These are phyloP conservation scores for Seriola dumerili DNA, from an alignment of 2,113 vertebrate genomes.

Conservation along the genomic window DNA sequence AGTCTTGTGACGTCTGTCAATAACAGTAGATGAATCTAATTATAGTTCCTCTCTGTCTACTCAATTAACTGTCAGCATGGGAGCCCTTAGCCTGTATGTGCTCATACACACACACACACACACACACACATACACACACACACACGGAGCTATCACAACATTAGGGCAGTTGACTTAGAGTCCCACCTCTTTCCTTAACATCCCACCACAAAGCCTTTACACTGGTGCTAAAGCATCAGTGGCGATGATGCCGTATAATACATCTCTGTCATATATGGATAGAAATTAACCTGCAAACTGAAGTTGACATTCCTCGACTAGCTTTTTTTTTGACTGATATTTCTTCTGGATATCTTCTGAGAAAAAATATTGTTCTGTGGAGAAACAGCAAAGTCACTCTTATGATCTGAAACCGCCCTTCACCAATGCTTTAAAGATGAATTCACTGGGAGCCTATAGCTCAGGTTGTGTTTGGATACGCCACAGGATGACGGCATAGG, in stretches of 20 bases:
- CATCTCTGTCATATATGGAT: neutral
- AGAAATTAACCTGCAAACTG: neutral
- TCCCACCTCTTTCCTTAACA: conserved; percentile 68
- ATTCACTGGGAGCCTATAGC: neutral
- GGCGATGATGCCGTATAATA: conserved; percentile 1
- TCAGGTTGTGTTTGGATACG: neutral
- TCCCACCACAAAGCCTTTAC: conserved; percentile 51
- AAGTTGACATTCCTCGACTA: neutral
- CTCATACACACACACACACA: conserved; percentile 20
- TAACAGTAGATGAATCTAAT: conserved; percentile 84
- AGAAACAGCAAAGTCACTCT: neutral
- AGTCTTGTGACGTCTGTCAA: conserved; percentile 76
- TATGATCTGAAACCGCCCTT: neutral
- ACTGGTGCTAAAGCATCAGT: conserved; percentile 30
- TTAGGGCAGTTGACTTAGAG: conserved; percentile 73
- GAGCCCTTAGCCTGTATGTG: conserved; percentile 71
- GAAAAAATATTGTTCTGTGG: neutral
- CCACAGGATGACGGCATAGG: neutral
- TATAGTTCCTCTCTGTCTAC: conserved; percentile 75
- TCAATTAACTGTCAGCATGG: conserved; percentile 81
- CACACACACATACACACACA: conserved; percentile 24
- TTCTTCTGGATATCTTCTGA: neutral
- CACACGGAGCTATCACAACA: conserved; percentile 57
- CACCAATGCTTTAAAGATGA: neutral
- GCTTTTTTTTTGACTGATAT: neutral